Percentiles rank a stretch among this genome's conserved stretches.
These are phyloP conservation scores for Euphonia xanthogaster DNA, from an alignment of 2,797 vertebrate species.

Conservation along the genomic window DNA sequence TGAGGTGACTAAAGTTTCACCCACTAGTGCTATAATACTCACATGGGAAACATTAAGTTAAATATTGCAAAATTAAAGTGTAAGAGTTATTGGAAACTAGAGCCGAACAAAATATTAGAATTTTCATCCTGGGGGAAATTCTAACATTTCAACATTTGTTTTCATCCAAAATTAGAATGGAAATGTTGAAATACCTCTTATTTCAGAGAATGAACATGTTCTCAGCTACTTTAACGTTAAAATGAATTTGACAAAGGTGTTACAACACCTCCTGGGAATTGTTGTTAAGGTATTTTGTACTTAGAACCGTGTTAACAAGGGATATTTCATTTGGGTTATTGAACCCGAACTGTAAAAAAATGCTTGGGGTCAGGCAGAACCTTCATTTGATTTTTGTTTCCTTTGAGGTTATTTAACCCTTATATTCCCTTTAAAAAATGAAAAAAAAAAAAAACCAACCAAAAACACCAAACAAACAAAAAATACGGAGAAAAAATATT, in stretches of 20 bases:
- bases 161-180: slow-evolving; percentile 57
- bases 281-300: slow-evolving; percentile 32
- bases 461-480: too few relatives aligned
- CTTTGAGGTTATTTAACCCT: background rate
- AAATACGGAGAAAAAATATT: background rate
- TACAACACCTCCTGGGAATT: slow-evolving; percentile 6
- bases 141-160: slow-evolving; percentile 61
- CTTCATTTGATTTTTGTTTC: background rate
- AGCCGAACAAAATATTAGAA: slow-evolving; percentile 53
- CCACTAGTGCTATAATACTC: slow-evolving; percentile 46
- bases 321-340: slow-evolving; percentile 32
- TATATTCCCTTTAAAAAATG: background rate
- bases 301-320: slow-evolving; percentile 47
- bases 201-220: slow-evolving; percentile 30
- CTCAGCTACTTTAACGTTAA: slow-evolving; percentile 13
- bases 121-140: slow-evolving; percentile 62
- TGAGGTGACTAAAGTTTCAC: slow-evolving; percentile 62
- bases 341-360: slow-evolving; percentile 31
- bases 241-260: slow-evolving; percentile 50
- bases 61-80: slow-evolving; percentile 65
- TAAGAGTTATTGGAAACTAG: slow-evolving; percentile 66
- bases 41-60: slow-evolving; percentile 67
- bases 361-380: background rate
- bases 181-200: slow-evolving; percentile 47
- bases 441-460: background rate